Evolutionary conservation across 2,888 invertebrate genomes (phyloP).

Genomic region (Apamea monoglypha): DNA sequence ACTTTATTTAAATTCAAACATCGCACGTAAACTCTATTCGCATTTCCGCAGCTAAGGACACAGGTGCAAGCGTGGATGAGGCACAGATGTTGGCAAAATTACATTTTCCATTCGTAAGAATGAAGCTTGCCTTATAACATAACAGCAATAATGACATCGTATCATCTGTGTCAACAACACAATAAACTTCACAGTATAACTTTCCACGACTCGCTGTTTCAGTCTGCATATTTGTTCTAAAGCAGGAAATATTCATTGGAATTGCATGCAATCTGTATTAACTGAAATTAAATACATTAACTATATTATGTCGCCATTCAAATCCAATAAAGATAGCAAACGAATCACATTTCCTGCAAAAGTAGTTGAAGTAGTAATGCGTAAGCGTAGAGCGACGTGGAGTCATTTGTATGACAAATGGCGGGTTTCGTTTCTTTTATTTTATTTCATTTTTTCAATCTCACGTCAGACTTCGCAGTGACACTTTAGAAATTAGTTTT

Average conservation of each 20-base stretch:
- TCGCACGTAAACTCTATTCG: background rate
- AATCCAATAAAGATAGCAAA: constrained; percentile 7
- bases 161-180: constrained; percentile 30
- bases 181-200: constrained; percentile 21
- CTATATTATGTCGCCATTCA: constrained; percentile 4
- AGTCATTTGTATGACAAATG: constrained; percentile 62
- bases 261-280: constrained; percentile 8
- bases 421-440: constrained; percentile 67
- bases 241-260: constrained; percentile 5
- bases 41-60: constrained; percentile 5
- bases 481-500: constrained; percentile 81
- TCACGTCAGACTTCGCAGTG: constrained; percentile 69
- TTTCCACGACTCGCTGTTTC: constrained; percentile 8
- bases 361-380: constrained; percentile 19
- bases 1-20: constrained; percentile 33
- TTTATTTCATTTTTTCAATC: constrained; percentile 66
- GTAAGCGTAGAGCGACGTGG: constrained; percentile 6
- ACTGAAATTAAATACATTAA: constrained; percentile 3
- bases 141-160: constrained; percentile 6
- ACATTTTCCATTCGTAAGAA: constrained; percentile 34
- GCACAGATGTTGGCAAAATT: constrained; percentile 34
- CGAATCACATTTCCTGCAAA: constrained; percentile 1
- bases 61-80: constrained; percentile 27
- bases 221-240: constrained; percentile 32
- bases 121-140: constrained; percentile 3